phyloP scores from a whole-genome alignment of 1,140 invertebrate genomes.

The Papilio machaon region DNA sequence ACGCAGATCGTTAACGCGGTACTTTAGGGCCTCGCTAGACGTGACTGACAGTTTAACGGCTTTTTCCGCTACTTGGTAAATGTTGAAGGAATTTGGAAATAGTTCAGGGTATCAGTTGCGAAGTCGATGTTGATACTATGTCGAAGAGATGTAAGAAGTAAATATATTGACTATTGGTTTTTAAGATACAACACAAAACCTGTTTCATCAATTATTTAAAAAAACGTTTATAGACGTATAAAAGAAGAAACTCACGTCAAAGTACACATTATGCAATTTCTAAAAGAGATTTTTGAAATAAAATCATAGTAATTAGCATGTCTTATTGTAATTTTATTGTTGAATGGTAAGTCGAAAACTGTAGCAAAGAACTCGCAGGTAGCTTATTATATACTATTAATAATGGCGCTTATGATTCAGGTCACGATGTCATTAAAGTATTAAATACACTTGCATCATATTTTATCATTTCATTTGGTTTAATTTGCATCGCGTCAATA shows the following conservation, averaged over 20 bases:
- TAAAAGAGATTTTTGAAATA: too few relatives aligned
- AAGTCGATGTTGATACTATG: background rate
- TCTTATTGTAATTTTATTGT: too few relatives aligned
- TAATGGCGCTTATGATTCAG: background rate
- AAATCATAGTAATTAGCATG: too few relatives aligned
- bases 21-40: conserved; percentile 15
- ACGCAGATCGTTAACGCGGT: background rate
- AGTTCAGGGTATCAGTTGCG: background rate
- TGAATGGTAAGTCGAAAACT: too few relatives aligned
- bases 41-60: conserved; percentile 9
- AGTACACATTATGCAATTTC: too few relatives aligned
- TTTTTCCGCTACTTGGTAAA: conserved; percentile 15
- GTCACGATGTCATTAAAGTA: background rate
- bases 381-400: background rate
- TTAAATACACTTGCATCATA: background rate
- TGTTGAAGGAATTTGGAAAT: conserved; percentile 16
- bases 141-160: background rate
- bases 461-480: conserved; percentile 15
- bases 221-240: background rate
- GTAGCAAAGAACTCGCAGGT: background rate
- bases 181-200: background rate
- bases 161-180: background rate
- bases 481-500: conserved; percentile 7
- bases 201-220: background rate
- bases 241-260: background rate